These are phyloP conservation scores for Conchocele bisecta DNA, from an alignment of 2,888 invertebrate genomes.

Conservation along the genomic window DNA sequence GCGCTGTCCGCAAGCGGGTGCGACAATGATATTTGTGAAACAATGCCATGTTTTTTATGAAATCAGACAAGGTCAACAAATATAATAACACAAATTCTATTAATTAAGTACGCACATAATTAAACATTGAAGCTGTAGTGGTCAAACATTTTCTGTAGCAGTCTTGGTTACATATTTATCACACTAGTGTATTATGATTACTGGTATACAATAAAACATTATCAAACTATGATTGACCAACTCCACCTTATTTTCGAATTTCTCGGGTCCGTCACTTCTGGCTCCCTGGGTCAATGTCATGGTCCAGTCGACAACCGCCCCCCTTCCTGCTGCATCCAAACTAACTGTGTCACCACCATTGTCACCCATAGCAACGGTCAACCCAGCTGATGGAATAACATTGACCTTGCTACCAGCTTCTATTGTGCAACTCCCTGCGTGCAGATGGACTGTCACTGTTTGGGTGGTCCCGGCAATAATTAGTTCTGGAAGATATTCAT, in stretches of 20 bases:
- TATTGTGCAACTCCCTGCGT: constrained; percentile 71
- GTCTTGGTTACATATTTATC: too few relatives aligned
- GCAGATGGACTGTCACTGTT: constrained; percentile 66
- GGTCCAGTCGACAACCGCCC: constrained; percentile 37
- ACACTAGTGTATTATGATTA: too few relatives aligned
- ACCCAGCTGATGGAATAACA: constrained; percentile 54
- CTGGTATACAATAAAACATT: too few relatives aligned
- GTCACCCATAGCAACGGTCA: constrained; percentile 41
- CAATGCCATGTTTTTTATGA: too few relatives aligned
- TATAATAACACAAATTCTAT: too few relatives aligned
- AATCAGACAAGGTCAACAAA: too few relatives aligned
- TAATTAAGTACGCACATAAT: too few relatives aligned
- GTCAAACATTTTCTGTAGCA: too few relatives aligned
- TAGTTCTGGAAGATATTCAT: constrained; percentile 57
- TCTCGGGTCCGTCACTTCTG: constrained; percentile 15
- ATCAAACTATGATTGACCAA: too few relatives aligned
- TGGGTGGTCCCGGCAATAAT: constrained; percentile 73
- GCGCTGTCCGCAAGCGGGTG: too few relatives aligned
- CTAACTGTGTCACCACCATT: constrained; percentile 44
- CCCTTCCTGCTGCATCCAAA: constrained; percentile 28
- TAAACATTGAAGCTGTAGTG: too few relatives aligned
- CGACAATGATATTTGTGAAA: too few relatives aligned
- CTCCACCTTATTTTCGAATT: constrained; percentile 50
- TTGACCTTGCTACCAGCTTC: constrained; percentile 82
- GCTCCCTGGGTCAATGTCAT: constrained; percentile 52